Evolutionary conservation across 2,888 invertebrate species (phyloP).

Genomic region (Actias luna): DNA sequence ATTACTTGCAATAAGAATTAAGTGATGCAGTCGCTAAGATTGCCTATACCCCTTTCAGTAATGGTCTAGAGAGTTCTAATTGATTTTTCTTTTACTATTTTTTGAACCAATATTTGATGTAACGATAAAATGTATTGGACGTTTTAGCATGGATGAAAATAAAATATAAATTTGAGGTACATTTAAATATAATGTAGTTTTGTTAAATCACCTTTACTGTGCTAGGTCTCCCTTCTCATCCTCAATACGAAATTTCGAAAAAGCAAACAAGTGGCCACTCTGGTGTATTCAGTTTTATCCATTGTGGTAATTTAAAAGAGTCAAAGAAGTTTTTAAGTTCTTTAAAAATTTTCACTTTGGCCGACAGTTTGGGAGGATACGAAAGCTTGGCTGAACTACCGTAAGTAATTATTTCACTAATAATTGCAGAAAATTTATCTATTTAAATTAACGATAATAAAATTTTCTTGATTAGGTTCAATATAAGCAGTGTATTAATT

Average conservation of each 20-base stretch:
- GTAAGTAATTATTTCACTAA: slow-evolving; percentile 77
- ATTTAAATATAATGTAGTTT: not conserved
- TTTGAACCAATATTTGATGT: too few species aligned
- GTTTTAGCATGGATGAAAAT: too few species aligned
- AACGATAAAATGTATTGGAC: too few species aligned
- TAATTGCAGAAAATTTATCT: not conserved
- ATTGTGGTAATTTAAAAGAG: slow-evolving; percentile 88
- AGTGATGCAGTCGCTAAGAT: too few species aligned
- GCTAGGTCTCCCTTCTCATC: slow-evolving; percentile 90
- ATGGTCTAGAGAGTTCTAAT: too few species aligned
- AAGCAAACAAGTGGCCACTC: slow-evolving; percentile 93
- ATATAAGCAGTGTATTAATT: too few species aligned
- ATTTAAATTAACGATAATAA: not conserved
- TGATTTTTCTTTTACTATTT: too few species aligned
- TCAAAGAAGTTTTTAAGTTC: slow-evolving; percentile 87
- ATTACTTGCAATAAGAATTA: too few species aligned
- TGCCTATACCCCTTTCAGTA: too few species aligned
- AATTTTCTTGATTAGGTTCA: too few species aligned
- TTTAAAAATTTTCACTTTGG: slow-evolving; percentile 91
- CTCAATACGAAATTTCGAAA: slow-evolving; percentile 90
- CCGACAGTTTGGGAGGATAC: slow-evolving; percentile 97
- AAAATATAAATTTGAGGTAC: not conserved
- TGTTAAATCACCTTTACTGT: not conserved
- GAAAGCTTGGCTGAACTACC: slow-evolving; percentile 97
- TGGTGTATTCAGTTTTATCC: slow-evolving; percentile 94